Conservation (phyloP, 2,888 invertebrate genomes). For the Drosophila histrio region DNA sequence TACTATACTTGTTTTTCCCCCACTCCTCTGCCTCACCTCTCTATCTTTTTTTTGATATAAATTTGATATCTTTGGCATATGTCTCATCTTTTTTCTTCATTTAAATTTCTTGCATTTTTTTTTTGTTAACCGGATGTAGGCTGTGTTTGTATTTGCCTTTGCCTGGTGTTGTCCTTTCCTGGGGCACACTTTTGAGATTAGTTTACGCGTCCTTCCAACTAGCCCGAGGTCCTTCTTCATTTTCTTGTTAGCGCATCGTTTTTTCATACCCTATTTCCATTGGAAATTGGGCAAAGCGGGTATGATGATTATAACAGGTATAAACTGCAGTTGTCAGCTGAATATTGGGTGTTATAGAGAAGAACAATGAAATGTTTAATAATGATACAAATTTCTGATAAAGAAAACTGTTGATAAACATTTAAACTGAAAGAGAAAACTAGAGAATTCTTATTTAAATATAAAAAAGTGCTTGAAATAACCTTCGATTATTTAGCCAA, state of each 20-base stretch:
- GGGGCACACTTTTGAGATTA: slow-evolving; percentile 79
- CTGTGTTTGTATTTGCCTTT: slow-evolving; percentile 63
- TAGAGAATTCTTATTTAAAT: no score
- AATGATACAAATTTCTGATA: no score
- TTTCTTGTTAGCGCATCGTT: slow-evolving; percentile 53
- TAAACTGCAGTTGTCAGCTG: no score
- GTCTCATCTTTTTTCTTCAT: slow-evolving; percentile 46
- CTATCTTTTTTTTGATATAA: slow-evolving; percentile 42
- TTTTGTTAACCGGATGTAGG: slow-evolving; percentile 74
- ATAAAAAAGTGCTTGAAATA: no score
- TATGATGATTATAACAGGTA: no score
- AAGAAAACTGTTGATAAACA: no score
- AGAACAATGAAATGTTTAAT: no score
- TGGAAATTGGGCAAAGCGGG: no score
- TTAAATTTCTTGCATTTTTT: slow-evolving; percentile 42
- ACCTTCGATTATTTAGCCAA: no score
- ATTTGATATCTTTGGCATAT: slow-evolving; percentile 77
- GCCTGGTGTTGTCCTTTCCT: slow-evolving; percentile 20
- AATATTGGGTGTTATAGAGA: no score
- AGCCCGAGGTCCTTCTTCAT: slow-evolving; percentile 10
- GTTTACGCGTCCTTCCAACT: slow-evolving; percentile 64
- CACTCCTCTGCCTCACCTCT: neutral
- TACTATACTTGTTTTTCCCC: slow-evolving; percentile 7
- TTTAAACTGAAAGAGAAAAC: no score
- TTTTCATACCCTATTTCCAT: no score